phyloP scores from a whole-genome alignment of 1,140 invertebrate species.

The Pogonognathellus flavescens region DNA sequence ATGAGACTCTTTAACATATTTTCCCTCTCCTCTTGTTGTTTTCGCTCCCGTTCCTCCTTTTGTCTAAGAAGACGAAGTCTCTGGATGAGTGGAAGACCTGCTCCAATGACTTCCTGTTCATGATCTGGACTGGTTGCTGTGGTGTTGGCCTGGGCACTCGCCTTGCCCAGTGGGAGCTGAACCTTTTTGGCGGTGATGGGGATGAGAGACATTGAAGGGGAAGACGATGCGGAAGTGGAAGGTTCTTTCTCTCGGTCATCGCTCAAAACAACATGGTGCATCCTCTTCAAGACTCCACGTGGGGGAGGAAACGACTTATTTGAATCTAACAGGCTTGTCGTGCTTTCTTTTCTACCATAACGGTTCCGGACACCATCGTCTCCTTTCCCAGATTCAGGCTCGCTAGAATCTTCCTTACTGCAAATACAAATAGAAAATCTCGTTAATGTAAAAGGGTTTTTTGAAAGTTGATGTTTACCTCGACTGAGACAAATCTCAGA shows the following conservation, averaged over 20 bases:
- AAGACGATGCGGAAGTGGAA: constrained; percentile 52
- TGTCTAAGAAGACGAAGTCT: constrained; percentile 83
- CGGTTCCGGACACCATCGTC: constrained; percentile 48
- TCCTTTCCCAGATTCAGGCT: constrained; percentile 74
- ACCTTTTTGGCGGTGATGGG: constrained; percentile 33
- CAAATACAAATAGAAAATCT: constrained; percentile 65
- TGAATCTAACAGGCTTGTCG: constrained; percentile 27
- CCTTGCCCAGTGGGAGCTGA: constrained; percentile 51
- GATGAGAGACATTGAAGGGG: constrained; percentile 68
- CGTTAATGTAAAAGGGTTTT: too few relatives aligned
- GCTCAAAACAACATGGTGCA: constrained; percentile 77
- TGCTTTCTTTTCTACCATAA: constrained; percentile 56
- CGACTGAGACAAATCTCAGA: too few relatives aligned
- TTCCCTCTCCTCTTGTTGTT: constrained; percentile 66
- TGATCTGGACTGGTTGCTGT: constrained; percentile 57
- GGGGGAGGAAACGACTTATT: constrained; percentile 56
- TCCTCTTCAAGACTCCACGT: constrained; percentile 71
- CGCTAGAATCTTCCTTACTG: constrained; percentile 75
- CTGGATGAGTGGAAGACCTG: constrained; percentile 84
- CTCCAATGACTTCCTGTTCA: constrained; percentile 77
- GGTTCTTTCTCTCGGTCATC: constrained; percentile 72
- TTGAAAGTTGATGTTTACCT: too few relatives aligned
- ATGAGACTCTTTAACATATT: constrained; percentile 64
- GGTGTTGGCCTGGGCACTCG: constrained; percentile 70
- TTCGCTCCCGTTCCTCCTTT: constrained; percentile 79